Base-by-base conservation (phyloP, 2,888 invertebrate species). In the Metacarcinus magister region DNA sequence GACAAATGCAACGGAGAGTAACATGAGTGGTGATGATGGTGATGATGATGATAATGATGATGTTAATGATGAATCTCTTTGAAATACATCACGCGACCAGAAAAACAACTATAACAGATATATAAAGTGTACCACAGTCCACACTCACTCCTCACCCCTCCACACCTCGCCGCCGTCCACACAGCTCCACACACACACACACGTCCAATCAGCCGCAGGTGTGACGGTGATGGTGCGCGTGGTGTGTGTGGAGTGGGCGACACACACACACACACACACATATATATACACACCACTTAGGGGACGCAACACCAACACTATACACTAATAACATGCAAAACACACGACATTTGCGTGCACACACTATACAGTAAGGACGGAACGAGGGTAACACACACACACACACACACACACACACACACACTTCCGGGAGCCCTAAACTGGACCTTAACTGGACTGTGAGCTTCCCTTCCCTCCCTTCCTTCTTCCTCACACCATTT, bases 401-500 rank as follows among this genome's bases (percentile, higher is more conserved):
- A 75, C 19, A 75, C 67, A 2, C 67, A 67, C 67, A 75, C 67
- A n/a, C 19, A 75, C 60, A 19, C 19, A 60, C 8, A 60, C 60
- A 60, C 19, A 60, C 60, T 75, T 75, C 75, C 75, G 19, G 28
- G 8, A 28, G 13, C 75, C 28, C 75, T 75, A 75, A 75, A 75
- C 75, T 75, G 75, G 28, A n/a, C 75, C 28, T 28, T 75, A 75
- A 75, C 75, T 75, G 75, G 75, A 75, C 75, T 23, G 75, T 75
- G 75, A 75, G 28, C 75, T 75, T 75, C 8, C 75, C 75, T 75
- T 28, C 75, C n/a, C 67, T n/a, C n/a, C 67, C 13, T 75, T 28
- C 75, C 13, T 13, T 13, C 5, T 54, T 54, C 54, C 54, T 54
- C 54, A 54, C 54, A 8, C 54, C 54, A 5, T 54, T 13, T 13